Base-by-base conservation (phyloP, 2,113 vertebrate species). In the Carassius auratus region DNA sequence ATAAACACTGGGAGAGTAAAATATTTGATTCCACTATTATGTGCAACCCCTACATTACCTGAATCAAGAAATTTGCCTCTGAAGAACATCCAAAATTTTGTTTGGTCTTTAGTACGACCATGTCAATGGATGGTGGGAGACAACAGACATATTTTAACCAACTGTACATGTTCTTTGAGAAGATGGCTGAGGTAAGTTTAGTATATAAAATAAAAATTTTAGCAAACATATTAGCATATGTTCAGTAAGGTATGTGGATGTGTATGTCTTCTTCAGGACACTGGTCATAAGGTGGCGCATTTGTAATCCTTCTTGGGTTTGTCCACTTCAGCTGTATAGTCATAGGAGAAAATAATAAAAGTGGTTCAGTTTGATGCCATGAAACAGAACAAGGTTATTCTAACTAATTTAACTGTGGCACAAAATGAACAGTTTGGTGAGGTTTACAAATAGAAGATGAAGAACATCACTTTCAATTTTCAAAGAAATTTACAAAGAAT, bases 91-190 rank as follows among this genome's bases (percentile, higher is more conserved):
- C 55, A 57, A 1, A 57, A 17, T 57, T 57, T 88, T 90, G 71
- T 97, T 92, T 0, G 95, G 96, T 59, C 93, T 96, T 83, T 97
- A 95, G 96, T 95, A 95, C 5, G 90, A 97, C 3, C 96, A 96
- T 0, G 94, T 96, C 76, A 92, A 71, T 0, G 91, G 87, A 71
- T 96, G 95, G 95, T 96, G 30, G 30, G 30, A 30, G 30, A 88
- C 95, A 84, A 81, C 85, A 95, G 83, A 91, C 92, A 10, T 91
- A 94, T 86, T 86, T 93, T 33, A 92, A 87, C 0, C 81, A 96
- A 64, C 93, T 95, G 50, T 96, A 94, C 73, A 90, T 97, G 71
- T 96, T 96, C 91, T 97, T 94, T 74, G 96, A 97, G 89, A 95
- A 97, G 75, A 81, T 97, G 92, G 91, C 92, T 85, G 92, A 96